These are phyloP conservation scores for Drosophila takahashii DNA, from an alignment of 1,140 invertebrate species.

Conservation along the genomic window DNA sequence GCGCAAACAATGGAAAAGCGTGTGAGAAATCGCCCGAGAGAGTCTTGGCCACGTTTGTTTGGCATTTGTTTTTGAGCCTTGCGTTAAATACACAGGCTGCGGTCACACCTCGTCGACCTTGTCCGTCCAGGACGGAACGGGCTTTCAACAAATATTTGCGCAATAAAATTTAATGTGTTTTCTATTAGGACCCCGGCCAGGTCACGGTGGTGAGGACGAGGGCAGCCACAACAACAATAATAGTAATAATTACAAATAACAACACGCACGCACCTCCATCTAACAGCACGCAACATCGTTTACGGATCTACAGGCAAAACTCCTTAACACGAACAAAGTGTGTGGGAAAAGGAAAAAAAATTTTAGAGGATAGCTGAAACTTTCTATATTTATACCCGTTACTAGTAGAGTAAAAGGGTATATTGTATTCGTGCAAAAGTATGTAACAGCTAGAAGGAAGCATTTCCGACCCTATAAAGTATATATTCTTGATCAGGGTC, in stretches of 20 bases:
- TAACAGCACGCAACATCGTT: constrained; percentile 39
- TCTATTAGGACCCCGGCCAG: constrained; percentile 40
- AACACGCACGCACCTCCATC: constrained; percentile 52
- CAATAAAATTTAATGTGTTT: constrained; percentile 81
- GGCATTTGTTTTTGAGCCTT: constrained; percentile 73
- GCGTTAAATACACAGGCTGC: constrained; percentile 69
- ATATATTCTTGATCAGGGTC: no score
- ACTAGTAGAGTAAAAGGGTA: no score
- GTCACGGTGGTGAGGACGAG: constrained; percentile 3
- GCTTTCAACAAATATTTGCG: constrained; percentile 69
- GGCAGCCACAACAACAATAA: constrained; percentile 24
- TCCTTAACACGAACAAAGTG: neutral
- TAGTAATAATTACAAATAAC: constrained; percentile 77
- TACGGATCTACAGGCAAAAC: constrained; percentile 6
- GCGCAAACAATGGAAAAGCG: constrained; percentile 55
- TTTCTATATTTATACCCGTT: no score
- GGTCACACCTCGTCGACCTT: constrained; percentile 60
- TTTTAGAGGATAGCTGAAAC: neutral
- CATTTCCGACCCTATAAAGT: no score
- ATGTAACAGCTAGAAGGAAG: no score
- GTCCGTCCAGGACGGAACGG: neutral
- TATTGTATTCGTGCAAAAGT: no score
- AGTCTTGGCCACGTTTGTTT: constrained; percentile 52
- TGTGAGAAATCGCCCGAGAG: constrained; percentile 38
- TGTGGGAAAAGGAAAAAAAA: neutral